phyloP scores from a whole-genome alignment of 2,888 invertebrate genomes.

The Leucophenga montana region DNA sequence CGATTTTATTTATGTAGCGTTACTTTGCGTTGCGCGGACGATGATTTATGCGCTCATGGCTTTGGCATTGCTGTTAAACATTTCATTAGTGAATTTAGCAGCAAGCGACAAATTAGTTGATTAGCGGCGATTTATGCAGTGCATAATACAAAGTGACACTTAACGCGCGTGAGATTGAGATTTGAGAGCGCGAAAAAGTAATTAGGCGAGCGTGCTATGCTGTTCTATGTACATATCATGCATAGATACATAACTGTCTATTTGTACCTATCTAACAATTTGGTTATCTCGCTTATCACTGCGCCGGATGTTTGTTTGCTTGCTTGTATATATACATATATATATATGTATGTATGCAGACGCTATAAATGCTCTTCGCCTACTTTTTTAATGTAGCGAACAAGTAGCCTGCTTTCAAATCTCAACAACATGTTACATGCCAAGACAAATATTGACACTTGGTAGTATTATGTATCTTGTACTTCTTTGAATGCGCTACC shows the following conservation, averaged over 20 bases:
- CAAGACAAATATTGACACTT: constrained; percentile 57
- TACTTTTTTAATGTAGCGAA: constrained; percentile 22
- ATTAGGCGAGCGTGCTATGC: background rate
- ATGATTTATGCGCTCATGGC: constrained; percentile 54
- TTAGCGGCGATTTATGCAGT: constrained; percentile 18
- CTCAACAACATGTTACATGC: constrained; percentile 42
- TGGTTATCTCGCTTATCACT: constrained; percentile 42
- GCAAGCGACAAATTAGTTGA: constrained; percentile 39
- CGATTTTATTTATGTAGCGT: constrained; percentile 64
- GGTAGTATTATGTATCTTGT: constrained; percentile 34
- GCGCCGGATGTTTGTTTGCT: constrained; percentile 52
- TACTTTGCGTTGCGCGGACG: constrained; percentile 52
- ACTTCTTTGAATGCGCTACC: constrained; percentile 13
- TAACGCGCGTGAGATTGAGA: background rate
- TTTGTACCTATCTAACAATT: background rate
- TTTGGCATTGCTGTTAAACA: constrained; percentile 53
- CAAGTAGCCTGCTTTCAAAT: constrained; percentile 41
- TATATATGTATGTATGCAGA: too few species aligned
- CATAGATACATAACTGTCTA: too few species aligned
- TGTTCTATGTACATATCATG: background rate
- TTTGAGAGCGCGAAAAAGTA: background rate
- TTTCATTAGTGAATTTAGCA: constrained; percentile 53
- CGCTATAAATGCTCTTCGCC: constrained; percentile 35
- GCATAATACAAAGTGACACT: background rate
- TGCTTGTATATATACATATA: constrained; percentile 15